Evolutionary conservation across 2,797 vertebrate species (phyloP), one percentile per base, ranked within the genome.

Genomic region (Sparus aurata): DNA sequence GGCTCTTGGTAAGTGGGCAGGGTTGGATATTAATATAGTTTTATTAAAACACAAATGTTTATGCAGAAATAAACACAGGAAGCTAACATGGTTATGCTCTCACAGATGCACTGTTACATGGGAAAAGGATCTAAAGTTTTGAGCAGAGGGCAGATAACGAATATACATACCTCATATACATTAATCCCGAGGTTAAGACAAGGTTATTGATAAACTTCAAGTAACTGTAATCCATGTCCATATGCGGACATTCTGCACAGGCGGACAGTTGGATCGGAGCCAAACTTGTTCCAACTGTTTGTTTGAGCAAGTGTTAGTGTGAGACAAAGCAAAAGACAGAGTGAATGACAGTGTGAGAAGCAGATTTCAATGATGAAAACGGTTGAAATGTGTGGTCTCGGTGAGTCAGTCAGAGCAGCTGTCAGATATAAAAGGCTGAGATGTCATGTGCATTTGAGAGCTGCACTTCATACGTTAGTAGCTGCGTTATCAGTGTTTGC

Each of bases 11-110:
- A 58, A 73, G 43, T n/a, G 61, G 46, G 13, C 12, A 58, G 43
- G 63, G n/a, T 63, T 86, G 77, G 86, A 65, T 82, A 84, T 85
- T 77, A 73, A 77, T 25, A 74, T 49, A 30, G 23, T 73, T 83
- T 79, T 76, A 84, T 75, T 20, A 30, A 86, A 83, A 73, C 55
- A 78, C 34, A 69, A 70, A 80, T 90, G 27, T 90, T 90, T 85
- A 86, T 86, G 10, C 52, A 81, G 72, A 79, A 46, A 83, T 90
- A 89, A 87, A 85, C 77, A 88, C 83, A 81, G 83, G 80, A 87
- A 86, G 54, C 45, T 1, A 75, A 70, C 84, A 73, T 62, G 70
- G 64, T 64, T 75, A 55, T 20, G 47, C 22, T 60, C 76, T 82
- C 80, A 77, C 47, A 80, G 46, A 27, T 66, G 64, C 60, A 67